Evolutionary conservation across 2,797 vertebrate species (phyloP).

Genomic region (Gymnothorax reevesii): DNA sequence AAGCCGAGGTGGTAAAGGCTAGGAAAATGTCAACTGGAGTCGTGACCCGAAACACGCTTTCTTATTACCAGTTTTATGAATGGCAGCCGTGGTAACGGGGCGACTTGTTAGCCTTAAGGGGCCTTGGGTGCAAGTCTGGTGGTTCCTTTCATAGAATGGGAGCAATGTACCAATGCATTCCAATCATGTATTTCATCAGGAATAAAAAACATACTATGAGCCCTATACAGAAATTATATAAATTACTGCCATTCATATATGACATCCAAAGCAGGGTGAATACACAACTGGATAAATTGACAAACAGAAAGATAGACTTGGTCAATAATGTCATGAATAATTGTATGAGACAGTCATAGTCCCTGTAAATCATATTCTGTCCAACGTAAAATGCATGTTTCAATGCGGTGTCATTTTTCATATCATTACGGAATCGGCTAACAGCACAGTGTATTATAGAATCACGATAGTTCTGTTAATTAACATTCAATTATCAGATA

Average conservation of each 20-base stretch:
- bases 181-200: neutral
- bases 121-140: neutral
- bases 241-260: neutral
- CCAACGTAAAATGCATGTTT: neutral
- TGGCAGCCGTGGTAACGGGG: conserved; percentile 11
- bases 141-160: neutral
- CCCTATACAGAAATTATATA: neutral
- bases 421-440: neutral
- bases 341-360: neutral
- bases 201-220: neutral
- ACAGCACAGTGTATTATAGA: neutral
- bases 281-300: neutral
- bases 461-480: neutral
- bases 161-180: neutral
- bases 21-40: neutral
- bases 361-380: neutral
- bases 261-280: neutral
- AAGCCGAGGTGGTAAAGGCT: neutral
- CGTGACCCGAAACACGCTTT: neutral
- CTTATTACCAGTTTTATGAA: neutral
- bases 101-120: neutral
- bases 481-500: neutral
- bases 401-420: neutral
- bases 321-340: neutral
- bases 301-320: neutral